Evolutionary conservation across 1,140 invertebrate genomes (phyloP), one percentile per base, ranked within the genome.

Genomic region (Mercenaria mercenaria): DNA sequence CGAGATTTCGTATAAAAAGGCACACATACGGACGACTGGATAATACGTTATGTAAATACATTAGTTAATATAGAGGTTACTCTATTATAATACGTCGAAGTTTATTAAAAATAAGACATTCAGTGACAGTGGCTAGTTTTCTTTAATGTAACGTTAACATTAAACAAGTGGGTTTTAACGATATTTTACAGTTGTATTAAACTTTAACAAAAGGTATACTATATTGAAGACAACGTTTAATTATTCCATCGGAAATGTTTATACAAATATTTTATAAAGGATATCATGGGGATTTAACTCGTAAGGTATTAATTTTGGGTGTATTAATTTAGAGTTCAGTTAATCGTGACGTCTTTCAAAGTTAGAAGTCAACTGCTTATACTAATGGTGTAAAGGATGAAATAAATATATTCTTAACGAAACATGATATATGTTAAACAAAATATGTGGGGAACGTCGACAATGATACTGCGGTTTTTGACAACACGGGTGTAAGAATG

Each of bases 1-100:
- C 52, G 20, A 56, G 52, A 23, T 67, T 61, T 67, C 61, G 18
- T 67, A 72, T 39, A 72, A 39, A n/a, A 39, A 41, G 34, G 23
- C 34, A 2, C 15, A 32, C 34, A 32, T 18, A 39, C 20, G 67
- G 23, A 72, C 34, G 37, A n/a, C 1, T 39, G n/a, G 67, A 39
- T 1, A 72, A 72, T 72, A 18, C 37, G 32, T 72, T 72, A 72
- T 72, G 67, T 41, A 72, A 72, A 72, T 72, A 72, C 67, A 41
- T 41, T 72, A 72, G 11, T 37, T 6, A 1, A 39, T 15, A 39
- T 72, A 37, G 32, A 39, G 34, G 32, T 37, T 72, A 6, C 18
- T 39, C 18, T 23, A 41, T 18, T 32, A 41, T n/a, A 41, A 72
- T 10, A 29, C 26, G 59, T n/a, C 15, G 59, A n/a, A 64, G 59